Conservation (phyloP, 1,140 invertebrate species). For the fruit fly (Drosophila melanogaster) region DNA sequence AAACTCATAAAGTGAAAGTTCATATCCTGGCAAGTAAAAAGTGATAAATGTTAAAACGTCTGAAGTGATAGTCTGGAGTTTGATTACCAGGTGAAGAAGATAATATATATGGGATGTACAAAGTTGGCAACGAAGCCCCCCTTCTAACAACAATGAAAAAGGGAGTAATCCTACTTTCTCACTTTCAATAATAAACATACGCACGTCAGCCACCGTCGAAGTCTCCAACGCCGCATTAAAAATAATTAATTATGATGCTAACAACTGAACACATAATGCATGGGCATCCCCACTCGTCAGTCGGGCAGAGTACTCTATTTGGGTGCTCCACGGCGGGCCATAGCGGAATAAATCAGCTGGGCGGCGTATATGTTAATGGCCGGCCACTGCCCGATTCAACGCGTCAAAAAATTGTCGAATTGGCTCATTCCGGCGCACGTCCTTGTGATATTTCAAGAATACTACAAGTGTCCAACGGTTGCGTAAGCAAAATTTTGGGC, state of each 20-base stretch:
- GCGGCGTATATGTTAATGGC: slow-evolving; percentile 99
- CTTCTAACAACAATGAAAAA: not conserved
- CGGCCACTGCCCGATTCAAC: slow-evolving; percentile 98
- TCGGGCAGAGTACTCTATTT: slow-evolving; percentile 88
- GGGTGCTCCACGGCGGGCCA: slow-evolving; percentile 93
- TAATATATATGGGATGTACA: slow-evolving; percentile 4
- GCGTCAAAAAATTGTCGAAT: slow-evolving; percentile 98
- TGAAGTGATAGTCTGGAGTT: slow-evolving; percentile 13
- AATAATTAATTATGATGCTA: slow-evolving; percentile 66
- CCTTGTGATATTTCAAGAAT: slow-evolving; percentile 99
- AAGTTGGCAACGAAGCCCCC: slow-evolving; percentile 9
- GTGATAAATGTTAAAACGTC: slow-evolving; percentile 2
- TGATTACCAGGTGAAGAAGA: slow-evolving; percentile 1
- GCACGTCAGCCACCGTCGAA: slow-evolving; percentile 1
- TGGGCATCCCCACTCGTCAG: slow-evolving; percentile 78
- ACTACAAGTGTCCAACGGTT: slow-evolving; percentile 98
- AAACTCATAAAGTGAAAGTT: slow-evolving; percentile 9
- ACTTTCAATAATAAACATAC: not conserved
- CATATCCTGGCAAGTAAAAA: slow-evolving; percentile 3
- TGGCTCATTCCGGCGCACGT: slow-evolving; percentile 97
- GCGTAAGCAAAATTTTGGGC: slow-evolving; percentile 97
- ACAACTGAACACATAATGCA: slow-evolving; percentile 84
- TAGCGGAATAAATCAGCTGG: slow-evolving; percentile 99
- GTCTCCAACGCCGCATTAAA: not conserved
- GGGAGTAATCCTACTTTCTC: not conserved